Conservation (phyloP, 2,113 vertebrate genomes). For the Pygoscelis antarcticus region DNA sequence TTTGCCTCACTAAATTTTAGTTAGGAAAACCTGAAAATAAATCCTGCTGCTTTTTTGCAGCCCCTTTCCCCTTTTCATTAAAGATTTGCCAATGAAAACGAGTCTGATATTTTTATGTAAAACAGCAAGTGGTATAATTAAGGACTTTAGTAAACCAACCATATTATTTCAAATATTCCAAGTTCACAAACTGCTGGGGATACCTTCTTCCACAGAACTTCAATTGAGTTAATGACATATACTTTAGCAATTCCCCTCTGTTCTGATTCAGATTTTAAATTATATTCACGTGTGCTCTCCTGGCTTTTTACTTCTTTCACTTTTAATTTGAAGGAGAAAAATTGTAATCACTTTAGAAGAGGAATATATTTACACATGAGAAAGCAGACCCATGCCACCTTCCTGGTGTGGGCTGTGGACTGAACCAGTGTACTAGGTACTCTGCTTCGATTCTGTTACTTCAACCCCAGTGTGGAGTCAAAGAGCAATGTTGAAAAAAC, state of each 20-base stretch:
- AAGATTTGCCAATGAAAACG: neutral
- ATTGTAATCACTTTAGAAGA: neutral
- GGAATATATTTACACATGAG: neutral
- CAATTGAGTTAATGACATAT: neutral
- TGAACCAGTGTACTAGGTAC: neutral
- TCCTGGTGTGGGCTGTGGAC: neutral
- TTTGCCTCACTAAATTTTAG: constrained; percentile 3
- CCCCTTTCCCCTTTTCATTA: neutral
- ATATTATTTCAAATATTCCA: neutral
- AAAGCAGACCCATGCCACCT: neutral
- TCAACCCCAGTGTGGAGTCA: neutral
- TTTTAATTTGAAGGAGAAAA: neutral
- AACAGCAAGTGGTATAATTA: neutral
- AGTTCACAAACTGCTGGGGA: neutral
- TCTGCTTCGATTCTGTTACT: neutral
- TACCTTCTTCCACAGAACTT: neutral
- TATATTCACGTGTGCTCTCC: neutral
- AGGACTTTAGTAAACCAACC: neutral
- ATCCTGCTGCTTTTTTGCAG: neutral
- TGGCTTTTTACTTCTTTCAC: neutral
- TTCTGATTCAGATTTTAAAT: neutral
- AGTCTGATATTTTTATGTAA: neutral
- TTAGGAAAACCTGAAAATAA: neutral
- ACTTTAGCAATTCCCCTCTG: neutral
- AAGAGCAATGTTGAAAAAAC: neutral